These are phyloP conservation scores for Aphelocoma coerulescens DNA, from an alignment of 2,113 vertebrate genomes.

Conservation along the genomic window DNA sequence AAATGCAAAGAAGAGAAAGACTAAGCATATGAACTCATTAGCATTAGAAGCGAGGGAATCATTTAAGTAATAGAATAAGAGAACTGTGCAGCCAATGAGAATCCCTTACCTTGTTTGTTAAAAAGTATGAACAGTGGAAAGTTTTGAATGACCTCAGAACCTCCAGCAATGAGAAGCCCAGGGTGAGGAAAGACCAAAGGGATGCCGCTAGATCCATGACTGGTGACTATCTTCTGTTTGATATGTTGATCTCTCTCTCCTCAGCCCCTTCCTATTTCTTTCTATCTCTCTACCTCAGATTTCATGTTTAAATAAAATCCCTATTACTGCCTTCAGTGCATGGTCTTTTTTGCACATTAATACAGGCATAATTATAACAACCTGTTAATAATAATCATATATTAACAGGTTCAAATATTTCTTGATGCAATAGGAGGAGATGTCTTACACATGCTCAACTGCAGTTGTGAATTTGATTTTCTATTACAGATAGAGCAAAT, in stretches of 20 bases:
- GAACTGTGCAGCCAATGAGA: not conserved
- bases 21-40: not conserved
- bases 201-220: not conserved
- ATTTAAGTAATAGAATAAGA: not conserved
- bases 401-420: not conserved
- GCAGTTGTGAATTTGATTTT: not conserved
- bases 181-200: not conserved
- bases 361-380: too few species aligned
- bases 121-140: not conserved
- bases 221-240: not conserved
- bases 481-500: not conserved
- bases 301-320: not conserved
- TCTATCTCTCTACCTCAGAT: not conserved
- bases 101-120: not conserved
- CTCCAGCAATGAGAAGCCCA: accelerated
- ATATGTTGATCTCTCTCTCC: not conserved
- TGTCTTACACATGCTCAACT: not conserved
- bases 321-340: not conserved
- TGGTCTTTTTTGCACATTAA: not conserved
- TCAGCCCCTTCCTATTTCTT: not conserved
- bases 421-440: not conserved
- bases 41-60: accelerated
- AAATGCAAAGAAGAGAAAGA: not conserved
- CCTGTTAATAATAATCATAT: not conserved
- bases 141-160: not conserved